phyloP scores from a whole-genome alignment of 2,797 vertebrate genomes.

The Macroramphosus scolopax region DNA sequence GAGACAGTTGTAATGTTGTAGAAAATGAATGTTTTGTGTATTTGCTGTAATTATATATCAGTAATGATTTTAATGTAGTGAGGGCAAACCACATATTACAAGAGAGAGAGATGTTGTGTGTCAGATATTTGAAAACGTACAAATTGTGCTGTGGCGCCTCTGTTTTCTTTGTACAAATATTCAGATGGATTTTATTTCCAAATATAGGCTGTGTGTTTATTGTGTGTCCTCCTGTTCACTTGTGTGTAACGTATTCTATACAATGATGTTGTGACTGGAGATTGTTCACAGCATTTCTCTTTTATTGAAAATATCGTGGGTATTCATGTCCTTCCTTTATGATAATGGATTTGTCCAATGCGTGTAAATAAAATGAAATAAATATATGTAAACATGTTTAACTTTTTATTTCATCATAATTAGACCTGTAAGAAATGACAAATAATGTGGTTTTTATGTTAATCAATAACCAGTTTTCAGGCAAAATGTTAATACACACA shows the following conservation, averaged over 20 bases:
- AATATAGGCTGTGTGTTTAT: background rate
- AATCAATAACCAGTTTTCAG: too few species aligned
- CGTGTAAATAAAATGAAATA: too few species aligned
- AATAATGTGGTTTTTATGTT: too few species aligned
- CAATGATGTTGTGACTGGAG: too few species aligned
- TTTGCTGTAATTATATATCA: constrained; percentile 2
- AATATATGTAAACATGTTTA: too few species aligned
- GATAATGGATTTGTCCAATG: too few species aligned
- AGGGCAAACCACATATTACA: background rate
- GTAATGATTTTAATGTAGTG: background rate
- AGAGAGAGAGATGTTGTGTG: background rate
- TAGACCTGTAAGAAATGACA: too few species aligned
- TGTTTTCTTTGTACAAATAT: background rate
- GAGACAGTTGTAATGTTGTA: background rate
- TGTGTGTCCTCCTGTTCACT: background rate
- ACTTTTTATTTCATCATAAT: too few species aligned
- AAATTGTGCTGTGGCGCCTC: constrained; percentile 9
- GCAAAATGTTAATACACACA: too few species aligned
- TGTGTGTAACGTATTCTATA: background rate
- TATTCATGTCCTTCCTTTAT: too few species aligned
- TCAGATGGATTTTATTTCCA: background rate
- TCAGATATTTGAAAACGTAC: constrained; percentile 2
- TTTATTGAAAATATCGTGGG: too few species aligned
- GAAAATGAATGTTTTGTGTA: background rate
- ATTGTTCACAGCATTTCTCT: constrained; percentile 4